Conservation (phyloP, 2,888 invertebrate genomes). For the Pollenia griseotomentosa region DNA sequence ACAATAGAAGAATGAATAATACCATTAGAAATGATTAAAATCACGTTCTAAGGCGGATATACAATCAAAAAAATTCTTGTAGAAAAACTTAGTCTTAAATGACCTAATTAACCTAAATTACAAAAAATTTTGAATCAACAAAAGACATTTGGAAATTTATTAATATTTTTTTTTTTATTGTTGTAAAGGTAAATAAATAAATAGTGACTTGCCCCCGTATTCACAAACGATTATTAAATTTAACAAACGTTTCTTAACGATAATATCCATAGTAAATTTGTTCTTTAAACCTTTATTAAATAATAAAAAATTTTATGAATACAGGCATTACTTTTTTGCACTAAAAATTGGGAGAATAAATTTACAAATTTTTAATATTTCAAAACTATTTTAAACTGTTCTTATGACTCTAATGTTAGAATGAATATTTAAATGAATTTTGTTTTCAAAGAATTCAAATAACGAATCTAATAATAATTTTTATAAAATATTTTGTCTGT, state of each 20-base stretch:
- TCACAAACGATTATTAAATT: no score
- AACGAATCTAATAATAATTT: background rate
- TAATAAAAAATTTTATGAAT: no score
- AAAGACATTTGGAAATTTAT: slow-evolving; percentile 15
- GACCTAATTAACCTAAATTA: slow-evolving; percentile 2
- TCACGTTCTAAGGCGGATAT: slow-evolving; percentile 66
- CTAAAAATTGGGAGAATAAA: background rate
- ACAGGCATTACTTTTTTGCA: background rate
- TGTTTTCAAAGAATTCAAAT: slow-evolving; percentile 15
- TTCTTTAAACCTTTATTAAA: no score
- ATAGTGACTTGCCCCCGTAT: background rate
- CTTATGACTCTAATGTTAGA: slow-evolving; percentile 9
- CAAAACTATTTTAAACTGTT: background rate
- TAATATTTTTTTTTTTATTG: background rate
- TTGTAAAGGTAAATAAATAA: background rate
- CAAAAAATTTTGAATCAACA: background rate
- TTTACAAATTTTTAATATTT: background rate
- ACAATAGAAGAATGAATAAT: slow-evolving; percentile 17
- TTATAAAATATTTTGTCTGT: slow-evolving; percentile 11
- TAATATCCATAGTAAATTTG: no score
- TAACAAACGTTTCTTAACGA: no score
- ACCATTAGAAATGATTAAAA: slow-evolving; percentile 52
- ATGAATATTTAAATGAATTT: slow-evolving; percentile 10
- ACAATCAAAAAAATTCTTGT: background rate
- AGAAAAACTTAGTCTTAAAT: slow-evolving; percentile 22